These are phyloP conservation scores for Trypoxylus dichotomus DNA, from an alignment of 1,140 invertebrate species.

Conservation along the genomic window DNA sequence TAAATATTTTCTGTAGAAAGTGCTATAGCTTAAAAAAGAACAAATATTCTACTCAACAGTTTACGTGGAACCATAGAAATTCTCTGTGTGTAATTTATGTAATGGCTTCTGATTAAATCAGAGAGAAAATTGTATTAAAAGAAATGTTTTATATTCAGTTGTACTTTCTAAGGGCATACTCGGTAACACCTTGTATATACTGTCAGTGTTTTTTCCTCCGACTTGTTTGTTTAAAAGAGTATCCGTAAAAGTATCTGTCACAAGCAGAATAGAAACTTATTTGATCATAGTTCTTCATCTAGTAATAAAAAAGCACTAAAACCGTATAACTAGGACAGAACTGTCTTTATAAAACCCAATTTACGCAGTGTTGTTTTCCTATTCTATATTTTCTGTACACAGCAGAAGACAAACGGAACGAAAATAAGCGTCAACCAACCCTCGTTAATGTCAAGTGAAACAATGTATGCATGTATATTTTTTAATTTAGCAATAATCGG, in stretches of 20 bases:
- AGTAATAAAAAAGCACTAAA: conserved; percentile 17
- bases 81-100: too few species aligned
- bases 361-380: neutral
- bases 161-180: too few species aligned
- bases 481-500: neutral
- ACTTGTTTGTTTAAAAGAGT: neutral
- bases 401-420: neutral
- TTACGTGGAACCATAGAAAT: too few species aligned
- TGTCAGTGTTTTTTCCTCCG: neutral
- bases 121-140: too few species aligned
- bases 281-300: neutral
- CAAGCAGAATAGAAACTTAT: neutral
- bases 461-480: neutral
- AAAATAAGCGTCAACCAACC: neutral
- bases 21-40: too few species aligned
- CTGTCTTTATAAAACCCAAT: neutral
- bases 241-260: neutral
- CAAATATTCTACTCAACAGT: too few species aligned
- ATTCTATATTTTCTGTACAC: neutral
- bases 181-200: neutral
- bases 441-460: neutral
- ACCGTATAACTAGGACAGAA: conserved; percentile 16
- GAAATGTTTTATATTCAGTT: too few species aligned
- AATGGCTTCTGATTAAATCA: too few species aligned
- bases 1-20: too few species aligned